Base-by-base conservation (phyloP, 1,140 invertebrate genomes). In the Drosophila pseudoananassae region DNA sequence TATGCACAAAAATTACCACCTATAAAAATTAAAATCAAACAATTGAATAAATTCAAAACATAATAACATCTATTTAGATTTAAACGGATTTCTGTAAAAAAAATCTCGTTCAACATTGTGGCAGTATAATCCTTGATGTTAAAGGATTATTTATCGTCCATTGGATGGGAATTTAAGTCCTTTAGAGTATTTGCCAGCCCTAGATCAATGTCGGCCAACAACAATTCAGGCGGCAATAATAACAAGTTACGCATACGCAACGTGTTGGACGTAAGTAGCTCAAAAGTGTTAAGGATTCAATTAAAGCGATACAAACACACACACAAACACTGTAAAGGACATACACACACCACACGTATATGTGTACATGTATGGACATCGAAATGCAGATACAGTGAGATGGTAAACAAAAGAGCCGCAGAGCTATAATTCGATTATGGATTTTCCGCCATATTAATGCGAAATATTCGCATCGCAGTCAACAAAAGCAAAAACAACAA, bases 231-330 rank as follows among this genome's bases (percentile, higher is more conserved):
- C 46, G 33, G 59, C 45, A 68, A 88, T 76, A 78, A 77, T 82
- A 87, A 82, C 76, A 87, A 88, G 78, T 82, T 82, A 85, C 81
- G 77, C 69, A 85, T 85, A 85, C 82, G 81, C 83, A 78, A 83
- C 82, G 82, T 87, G 83, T 83, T 82, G 79, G 75, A 71, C 83
- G 71, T 87, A 87, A 87, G 83, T 87, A 87, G 83, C 83, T 87
- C 83, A 88, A 87, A 88, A 87, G 83, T 87, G 83, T 87, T 87
- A 87, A 87, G 83, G 83, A 87, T 87, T 87, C 83, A 87, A 87
- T 87, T 87, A 87, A 87, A 87, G 78, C 78, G 78, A 83, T 88
- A 87, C 83, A 85, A 76, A 85, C 78, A 72, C 66, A 80, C 9
- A n/a, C 63, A 33, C 59, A 57, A 40, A 50, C 54, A 40, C 40